Evolutionary conservation across 2,797 vertebrate species (phyloP), one percentile per base, ranked within the genome.

Genomic region (Macropodus opercularis): DNA sequence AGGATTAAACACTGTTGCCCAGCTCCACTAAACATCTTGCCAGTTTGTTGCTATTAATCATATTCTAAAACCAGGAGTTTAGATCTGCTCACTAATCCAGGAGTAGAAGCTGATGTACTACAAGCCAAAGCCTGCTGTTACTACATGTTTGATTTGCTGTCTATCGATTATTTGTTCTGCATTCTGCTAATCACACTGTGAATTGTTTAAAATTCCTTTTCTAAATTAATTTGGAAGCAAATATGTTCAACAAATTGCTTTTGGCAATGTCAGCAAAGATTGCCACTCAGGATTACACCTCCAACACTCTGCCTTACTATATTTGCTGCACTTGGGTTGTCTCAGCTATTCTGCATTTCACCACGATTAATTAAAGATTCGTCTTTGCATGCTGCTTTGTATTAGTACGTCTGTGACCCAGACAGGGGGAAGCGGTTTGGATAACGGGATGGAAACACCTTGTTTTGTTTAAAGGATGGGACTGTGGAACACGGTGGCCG

Each of bases 211-310:
- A 48, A 80, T 68, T 40, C 40, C 49, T 63, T 81, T 68, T 75
- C 36, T 38, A 72, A 74, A 77, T 77, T 65, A 63, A 81, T 86
- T 78, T 75, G n/a, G 14, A 8, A 42, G 59, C 68, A 85, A 83
- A 85, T 82, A 74, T 52, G 44, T 80, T 77, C 62, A 63, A 57
- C 61, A 82, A 78, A 89, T 84, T 82, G 64, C 44, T 73, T 78
- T 62, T 60, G 48, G 64, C 50, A 76, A 72, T 50, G 62, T 67
- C 62, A 70, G 66, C 55, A 54, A 55, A 70, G 50, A 82, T 19
- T 69, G 61, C 58, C 58, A 68, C 32, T 59, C 31, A 53, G 26
- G 31, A 56, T 72, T 72, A 57, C 38, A 68, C 41, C 39, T 66
- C 57, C 50, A 56, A 19, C 19, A 21, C 26, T 53, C 6, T 54